Evolutionary conservation across 2,113 vertebrate genomes (phyloP).

Genomic region (Delphinapterus leucas): DNA sequence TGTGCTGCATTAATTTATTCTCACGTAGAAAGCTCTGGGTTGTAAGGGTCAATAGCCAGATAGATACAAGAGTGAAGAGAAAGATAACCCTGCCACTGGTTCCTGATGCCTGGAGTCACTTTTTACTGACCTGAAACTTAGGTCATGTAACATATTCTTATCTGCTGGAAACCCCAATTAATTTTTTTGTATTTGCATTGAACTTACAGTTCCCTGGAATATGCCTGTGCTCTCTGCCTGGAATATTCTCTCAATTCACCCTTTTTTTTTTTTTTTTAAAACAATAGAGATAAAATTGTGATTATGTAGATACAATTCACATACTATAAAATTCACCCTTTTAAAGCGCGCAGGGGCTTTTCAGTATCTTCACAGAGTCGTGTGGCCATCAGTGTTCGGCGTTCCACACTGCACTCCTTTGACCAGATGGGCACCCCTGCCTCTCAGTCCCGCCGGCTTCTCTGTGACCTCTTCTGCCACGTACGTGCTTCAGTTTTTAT

Average conservation of each 20-base stretch:
- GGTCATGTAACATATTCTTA: fast-evolving
- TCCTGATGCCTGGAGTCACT: not conserved
- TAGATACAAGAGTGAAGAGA: not conserved
- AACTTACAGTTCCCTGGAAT: not conserved
- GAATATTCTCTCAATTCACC: not conserved
- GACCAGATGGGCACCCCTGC: fast-evolving
- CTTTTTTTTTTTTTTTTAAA: not conserved
- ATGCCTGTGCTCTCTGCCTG: not conserved
- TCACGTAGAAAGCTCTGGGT: not conserved
- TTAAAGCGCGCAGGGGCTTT: too few species aligned
- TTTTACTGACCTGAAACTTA: not conserved
- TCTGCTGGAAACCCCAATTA: not conserved
- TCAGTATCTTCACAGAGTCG: too few species aligned
- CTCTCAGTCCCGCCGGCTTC: fast-evolving
- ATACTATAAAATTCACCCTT: not conserved
- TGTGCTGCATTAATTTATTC: not conserved
- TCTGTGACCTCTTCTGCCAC: not conserved
- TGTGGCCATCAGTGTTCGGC: fast-evolving
- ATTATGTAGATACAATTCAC: not conserved
- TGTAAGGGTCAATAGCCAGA: not conserved
- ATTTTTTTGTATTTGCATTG: not conserved
- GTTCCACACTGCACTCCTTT: fast-evolving
- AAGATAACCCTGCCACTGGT: not conserved
- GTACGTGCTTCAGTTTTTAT: not conserved
- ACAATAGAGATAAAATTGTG: not conserved